Evolutionary conservation across 2,797 vertebrate species (phyloP).

Genomic region (Liparis tanakae): DNA sequence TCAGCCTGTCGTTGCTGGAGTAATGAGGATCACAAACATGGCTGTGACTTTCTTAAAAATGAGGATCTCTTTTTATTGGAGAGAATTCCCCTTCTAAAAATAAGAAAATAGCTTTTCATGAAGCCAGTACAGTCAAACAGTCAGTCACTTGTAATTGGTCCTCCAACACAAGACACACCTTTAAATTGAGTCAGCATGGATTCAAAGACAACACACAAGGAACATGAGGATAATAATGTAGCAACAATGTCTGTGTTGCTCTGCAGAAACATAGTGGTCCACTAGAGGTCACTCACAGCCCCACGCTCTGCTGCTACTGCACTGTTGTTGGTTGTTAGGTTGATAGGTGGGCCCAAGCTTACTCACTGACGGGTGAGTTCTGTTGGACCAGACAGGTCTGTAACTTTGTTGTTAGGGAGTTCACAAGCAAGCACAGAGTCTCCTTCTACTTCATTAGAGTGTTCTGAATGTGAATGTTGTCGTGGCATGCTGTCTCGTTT

Average conservation of each 20-base stretch:
- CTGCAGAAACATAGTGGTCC: slow-evolving; percentile 37
- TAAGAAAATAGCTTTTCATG: neutral
- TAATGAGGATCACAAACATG: slow-evolving; percentile 6
- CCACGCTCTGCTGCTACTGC: neutral
- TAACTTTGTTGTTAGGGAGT: slow-evolving; percentile 25
- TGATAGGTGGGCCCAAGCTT: neutral
- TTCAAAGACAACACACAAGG: neutral
- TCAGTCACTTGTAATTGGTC: neutral
- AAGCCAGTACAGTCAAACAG: neutral
- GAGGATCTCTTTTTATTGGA: neutral
- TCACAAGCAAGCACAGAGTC: slow-evolving; percentile 26
- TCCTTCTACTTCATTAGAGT: slow-evolving; percentile 35
- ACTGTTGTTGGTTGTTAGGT: neutral
- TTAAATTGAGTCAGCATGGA: neutral
- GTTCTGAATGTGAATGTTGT: slow-evolving; percentile 28
- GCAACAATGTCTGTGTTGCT: neutral
- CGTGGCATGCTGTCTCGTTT: slow-evolving; percentile 29
- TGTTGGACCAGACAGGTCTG: neutral
- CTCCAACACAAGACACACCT: neutral
- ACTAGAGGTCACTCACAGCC: slow-evolving; percentile 53
- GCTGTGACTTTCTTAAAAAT: neutral
- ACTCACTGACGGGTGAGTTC: slow-evolving; percentile 11
- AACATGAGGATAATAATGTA: neutral
- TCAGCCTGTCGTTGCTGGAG: neutral
- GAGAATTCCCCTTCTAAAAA: neutral